Percentiles rank a stretch among this genome's conserved stretches.
Evolutionary conservation across 2,797 vertebrate genomes (phyloP).

Genomic region (Microchirus variegatus): DNA sequence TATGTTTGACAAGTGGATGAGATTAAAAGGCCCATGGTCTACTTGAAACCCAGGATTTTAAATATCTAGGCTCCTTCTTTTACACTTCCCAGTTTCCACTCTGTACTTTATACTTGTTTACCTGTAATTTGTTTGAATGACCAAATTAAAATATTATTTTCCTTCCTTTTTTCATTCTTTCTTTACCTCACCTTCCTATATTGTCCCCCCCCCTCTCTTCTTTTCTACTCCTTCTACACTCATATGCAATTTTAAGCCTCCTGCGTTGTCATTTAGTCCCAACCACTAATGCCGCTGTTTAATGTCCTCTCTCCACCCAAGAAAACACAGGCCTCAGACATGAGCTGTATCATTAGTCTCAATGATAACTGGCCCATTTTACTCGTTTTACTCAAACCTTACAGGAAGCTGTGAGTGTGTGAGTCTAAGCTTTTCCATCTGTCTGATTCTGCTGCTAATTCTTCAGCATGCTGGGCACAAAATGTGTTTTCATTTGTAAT

Average conservation of each 20-base stretch:
- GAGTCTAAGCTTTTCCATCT: slow-evolving; percentile 14
- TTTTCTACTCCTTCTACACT: slow-evolving; percentile 35
- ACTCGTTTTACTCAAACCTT: slow-evolving; percentile 44
- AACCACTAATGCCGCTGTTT: slow-evolving; percentile 48
- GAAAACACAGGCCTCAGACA: slow-evolving; percentile 59
- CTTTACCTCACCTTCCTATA: slow-evolving; percentile 8
- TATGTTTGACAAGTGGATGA: slow-evolving; percentile 80
- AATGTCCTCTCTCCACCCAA: slow-evolving; percentile 58
- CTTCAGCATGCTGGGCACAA: slow-evolving; percentile 32
- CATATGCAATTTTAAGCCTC: slow-evolving; percentile 53
- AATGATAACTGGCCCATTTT: slow-evolving; percentile 49
- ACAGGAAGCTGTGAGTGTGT: slow-evolving; percentile 18
- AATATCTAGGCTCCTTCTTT: slow-evolving; percentile 61
- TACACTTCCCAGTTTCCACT: slow-evolving; percentile 26
- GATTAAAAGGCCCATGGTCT: slow-evolving; percentile 77
- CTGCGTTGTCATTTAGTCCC: slow-evolving; percentile 65
- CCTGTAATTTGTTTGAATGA: slow-evolving; percentile 37
- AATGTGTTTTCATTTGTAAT: slow-evolving; percentile 31
- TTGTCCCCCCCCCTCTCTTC: slow-evolving; percentile 5
- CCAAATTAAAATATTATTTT: slow-evolving; percentile 14
- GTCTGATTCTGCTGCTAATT: slow-evolving; percentile 35
- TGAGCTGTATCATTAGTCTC: slow-evolving; percentile 61
- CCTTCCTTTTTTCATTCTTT: slow-evolving; percentile 3
- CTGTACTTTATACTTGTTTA: slow-evolving; percentile 46
- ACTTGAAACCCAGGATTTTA: slow-evolving; percentile 81